Percentiles rank a stretch among this genome's conserved stretches.
Evolutionary conservation across 2,113 vertebrate genomes (phyloP).

Genomic region (Cairina moschata): DNA sequence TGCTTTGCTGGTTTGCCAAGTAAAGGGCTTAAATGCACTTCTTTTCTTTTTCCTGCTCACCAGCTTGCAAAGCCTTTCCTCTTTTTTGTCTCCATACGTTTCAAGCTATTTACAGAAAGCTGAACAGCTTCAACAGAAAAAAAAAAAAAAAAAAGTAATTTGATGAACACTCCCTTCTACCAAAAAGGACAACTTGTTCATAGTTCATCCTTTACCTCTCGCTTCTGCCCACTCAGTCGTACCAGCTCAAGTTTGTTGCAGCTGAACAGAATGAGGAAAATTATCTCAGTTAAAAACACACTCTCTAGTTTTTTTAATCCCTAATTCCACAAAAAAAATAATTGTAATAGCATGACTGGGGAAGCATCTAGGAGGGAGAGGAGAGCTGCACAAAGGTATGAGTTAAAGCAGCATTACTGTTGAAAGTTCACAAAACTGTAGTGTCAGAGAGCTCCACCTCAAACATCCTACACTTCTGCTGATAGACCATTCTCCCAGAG

Average conservation of each 20-base stretch:
- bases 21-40: background rate
- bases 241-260: background rate
- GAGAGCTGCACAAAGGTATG: background rate
- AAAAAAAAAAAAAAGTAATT: background rate
- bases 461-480: background rate
- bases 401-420: background rate
- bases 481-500: background rate
- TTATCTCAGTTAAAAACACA: background rate
- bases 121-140: background rate
- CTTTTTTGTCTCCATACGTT: background rate
- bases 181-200: constrained; percentile 18
- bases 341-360: background rate
- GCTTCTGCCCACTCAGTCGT: background rate
- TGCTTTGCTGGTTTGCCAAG: background rate
- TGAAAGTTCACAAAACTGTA: background rate
- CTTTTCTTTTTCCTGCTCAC: background rate
- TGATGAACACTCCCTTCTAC: background rate
- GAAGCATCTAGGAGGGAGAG: background rate
- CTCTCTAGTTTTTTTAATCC: background rate
- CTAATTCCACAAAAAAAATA: background rate
- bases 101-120: background rate
- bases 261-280: background rate
- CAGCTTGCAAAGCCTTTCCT: background rate
- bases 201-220: background rate
- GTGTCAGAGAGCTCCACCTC: background rate